Base-by-base conservation (phyloP, 2,113 vertebrate genomes). In the Oceanodroma tethys region DNA sequence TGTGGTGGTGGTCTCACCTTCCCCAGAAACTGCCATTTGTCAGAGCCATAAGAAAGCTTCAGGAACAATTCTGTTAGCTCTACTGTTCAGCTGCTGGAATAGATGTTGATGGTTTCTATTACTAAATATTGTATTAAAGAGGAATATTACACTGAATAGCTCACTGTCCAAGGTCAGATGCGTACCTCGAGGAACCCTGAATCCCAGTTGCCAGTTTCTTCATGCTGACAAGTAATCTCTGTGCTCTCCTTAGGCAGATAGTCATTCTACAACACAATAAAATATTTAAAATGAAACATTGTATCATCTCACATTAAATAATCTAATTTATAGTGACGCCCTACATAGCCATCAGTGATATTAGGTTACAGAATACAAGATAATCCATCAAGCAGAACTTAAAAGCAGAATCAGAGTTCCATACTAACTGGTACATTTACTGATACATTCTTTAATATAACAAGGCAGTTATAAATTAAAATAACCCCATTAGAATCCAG, bases 331-430 rank as follows among this genome's bases (percentile, higher is more conserved):
- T 83, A 90, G 84, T 53, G 85, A n/a, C 81, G 93, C 59, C 81
- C 81, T 93, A 72, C 94, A 80, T 92, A 96, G 88, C 88, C 81
- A 56, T 76, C 76, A 91, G 52, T 23, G n/a, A 68, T 98, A 96
- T 97, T 97, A 92, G 81, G 88, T 97, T 98, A 97, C 62, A 70
- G 86, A 86, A 95, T 94, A 95, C 86, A 86, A 47, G 81, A 76
- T 96, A 76, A 97, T 97, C 95, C 86, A 93, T 97, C 97, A 97
- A 90, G 58, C 60, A 56, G 85, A 94, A 93, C 71, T 96, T 96
- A 96, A 96, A 96, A 96, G 96, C 86, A 95, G 92, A 93, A 92
- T 76, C 70, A 62, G 86, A 73, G 79, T 66, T 90, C 73, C 48
- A 11, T 93, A 87, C 90, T 88, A 96, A 98, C 83, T 80, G 83